Evolutionary conservation across 2,797 vertebrate genomes (phyloP).

Genomic region (Ibycter americanus): DNA sequence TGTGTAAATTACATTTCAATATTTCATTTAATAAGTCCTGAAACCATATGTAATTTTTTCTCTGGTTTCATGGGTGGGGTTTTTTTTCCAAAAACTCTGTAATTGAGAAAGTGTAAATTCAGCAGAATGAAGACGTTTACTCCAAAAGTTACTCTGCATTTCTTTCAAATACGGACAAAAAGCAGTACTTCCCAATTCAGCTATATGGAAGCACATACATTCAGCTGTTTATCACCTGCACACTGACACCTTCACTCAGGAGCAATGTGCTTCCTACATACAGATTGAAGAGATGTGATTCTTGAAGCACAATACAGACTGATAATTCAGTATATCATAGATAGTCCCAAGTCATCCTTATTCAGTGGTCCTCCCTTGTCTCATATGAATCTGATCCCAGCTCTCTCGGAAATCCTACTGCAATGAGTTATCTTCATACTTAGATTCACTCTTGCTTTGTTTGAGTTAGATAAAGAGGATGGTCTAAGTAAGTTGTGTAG

Average conservation of each 20-base stretch:
- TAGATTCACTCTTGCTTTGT: not conserved
- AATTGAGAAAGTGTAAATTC: not conserved
- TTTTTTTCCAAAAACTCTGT: not conserved
- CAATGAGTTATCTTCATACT: not conserved
- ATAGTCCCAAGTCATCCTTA: not conserved
- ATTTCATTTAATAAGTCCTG: not conserved
- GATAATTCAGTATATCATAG: not conserved
- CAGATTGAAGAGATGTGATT: not conserved
- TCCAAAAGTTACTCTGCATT: not conserved
- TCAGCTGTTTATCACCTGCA: not conserved
- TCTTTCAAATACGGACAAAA: not conserved
- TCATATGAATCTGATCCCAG: not conserved
- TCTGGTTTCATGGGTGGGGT: not conserved
- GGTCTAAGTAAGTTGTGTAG: not conserved
- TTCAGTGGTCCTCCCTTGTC: not conserved
- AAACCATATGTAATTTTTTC: not conserved
- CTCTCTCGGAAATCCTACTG: not conserved
- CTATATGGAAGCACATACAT: not conserved
- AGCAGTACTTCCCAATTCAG: not conserved
- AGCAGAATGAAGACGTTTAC: not conserved
- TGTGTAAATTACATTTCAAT: not conserved
- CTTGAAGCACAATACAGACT: not conserved
- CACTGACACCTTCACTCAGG: not conserved
- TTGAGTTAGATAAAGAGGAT: not conserved
- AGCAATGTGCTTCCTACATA: not conserved